Percentiles rank a stretch among this genome's conserved stretches.
Conservation (phyloP, 2,113 vertebrate species). For the Anser cygnoides region DNA sequence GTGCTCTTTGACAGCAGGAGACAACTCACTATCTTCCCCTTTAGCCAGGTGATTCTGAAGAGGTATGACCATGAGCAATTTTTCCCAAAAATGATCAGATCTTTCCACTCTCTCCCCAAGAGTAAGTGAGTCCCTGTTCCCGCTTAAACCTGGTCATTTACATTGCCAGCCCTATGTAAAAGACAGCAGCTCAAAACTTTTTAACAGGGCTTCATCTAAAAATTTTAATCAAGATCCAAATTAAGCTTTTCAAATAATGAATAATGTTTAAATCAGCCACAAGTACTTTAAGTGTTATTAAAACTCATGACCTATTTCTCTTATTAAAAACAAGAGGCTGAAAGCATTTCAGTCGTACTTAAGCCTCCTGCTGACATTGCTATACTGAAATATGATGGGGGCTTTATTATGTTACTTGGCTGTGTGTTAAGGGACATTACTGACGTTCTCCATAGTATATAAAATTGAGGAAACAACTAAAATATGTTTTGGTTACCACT, state of each 20-base stretch:
- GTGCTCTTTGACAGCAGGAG: background rate
- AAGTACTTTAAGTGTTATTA: slow-evolving; percentile 48
- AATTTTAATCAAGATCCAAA: slow-evolving; percentile 46
- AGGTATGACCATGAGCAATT: background rate
- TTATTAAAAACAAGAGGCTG: slow-evolving; percentile 74
- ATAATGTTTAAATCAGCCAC: slow-evolving; percentile 71
- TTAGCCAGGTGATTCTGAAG: background rate
- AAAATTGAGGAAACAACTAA: slow-evolving; percentile 75
- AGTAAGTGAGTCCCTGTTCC: background rate
- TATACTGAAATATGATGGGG: slow-evolving; percentile 55
- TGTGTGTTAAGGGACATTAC: slow-evolving; percentile 71
- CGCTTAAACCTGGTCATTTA: background rate
- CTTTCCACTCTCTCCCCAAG: background rate
- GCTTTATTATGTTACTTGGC: slow-evolving; percentile 71
- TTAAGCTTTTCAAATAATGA: slow-evolving; percentile 62
- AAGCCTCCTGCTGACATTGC: slow-evolving; percentile 72
- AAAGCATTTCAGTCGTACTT: slow-evolving; percentile 73
- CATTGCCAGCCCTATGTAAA: background rate
- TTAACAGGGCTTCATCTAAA: slow-evolving; percentile 40
- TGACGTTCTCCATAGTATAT: slow-evolving; percentile 71
- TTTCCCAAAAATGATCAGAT: background rate
- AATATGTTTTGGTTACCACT: slow-evolving; percentile 74
- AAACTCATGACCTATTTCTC: slow-evolving; percentile 50
- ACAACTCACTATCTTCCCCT: background rate
- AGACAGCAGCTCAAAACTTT: background rate